Percentiles rank a stretch among this genome's conserved stretches.
phyloP scores from a whole-genome alignment of 1,140 invertebrate species.

The Cotesia chilonis region DNA sequence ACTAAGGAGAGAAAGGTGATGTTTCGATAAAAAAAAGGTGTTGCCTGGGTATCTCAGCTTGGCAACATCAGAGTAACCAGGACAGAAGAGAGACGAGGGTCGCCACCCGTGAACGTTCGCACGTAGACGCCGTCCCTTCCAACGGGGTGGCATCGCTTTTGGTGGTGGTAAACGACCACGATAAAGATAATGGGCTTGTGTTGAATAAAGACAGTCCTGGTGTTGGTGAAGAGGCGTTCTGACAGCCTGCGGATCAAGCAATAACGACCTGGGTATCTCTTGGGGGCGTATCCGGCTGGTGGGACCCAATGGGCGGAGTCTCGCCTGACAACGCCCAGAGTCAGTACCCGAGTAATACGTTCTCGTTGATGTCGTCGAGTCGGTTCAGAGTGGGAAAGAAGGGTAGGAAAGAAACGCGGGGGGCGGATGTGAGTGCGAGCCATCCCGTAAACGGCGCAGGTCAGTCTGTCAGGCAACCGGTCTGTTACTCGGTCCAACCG shows the following conservation, averaged over 20 bases:
- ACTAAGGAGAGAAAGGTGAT: constrained; percentile 6
- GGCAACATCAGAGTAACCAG: constrained; percentile 31
- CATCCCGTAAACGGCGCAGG: constrained; percentile 60
- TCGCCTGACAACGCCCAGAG: constrained; percentile 6
- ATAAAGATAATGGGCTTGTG: constrained; percentile 16
- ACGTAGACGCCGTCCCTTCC: constrained; percentile 43
- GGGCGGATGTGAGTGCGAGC: constrained; percentile 55
- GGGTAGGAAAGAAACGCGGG: constrained; percentile 41
- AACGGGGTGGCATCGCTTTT: constrained; percentile 29
- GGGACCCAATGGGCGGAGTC: constrained; percentile 6
- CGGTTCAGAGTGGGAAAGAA: constrained; percentile 37
- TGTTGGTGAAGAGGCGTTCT: background rate
- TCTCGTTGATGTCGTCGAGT: constrained; percentile 56
- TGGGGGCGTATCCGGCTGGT: constrained; percentile 18
- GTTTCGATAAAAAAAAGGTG: no score
- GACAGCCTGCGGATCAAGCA: constrained; percentile 29
- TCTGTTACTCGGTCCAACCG: constrained; percentile 55
- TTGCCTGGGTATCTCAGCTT: background rate
- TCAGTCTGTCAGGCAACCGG: constrained; percentile 67
- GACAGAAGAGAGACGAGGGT: constrained; percentile 38
- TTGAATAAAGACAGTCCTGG: constrained; percentile 22
- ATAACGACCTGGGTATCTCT: constrained; percentile 9
- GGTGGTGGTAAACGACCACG: constrained; percentile 27
- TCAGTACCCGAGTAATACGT: constrained; percentile 23
- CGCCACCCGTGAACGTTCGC: constrained; percentile 45